These are phyloP conservation scores for Alces alces DNA, from an alignment of 2,113 vertebrate genomes.

Conservation along the genomic window DNA sequence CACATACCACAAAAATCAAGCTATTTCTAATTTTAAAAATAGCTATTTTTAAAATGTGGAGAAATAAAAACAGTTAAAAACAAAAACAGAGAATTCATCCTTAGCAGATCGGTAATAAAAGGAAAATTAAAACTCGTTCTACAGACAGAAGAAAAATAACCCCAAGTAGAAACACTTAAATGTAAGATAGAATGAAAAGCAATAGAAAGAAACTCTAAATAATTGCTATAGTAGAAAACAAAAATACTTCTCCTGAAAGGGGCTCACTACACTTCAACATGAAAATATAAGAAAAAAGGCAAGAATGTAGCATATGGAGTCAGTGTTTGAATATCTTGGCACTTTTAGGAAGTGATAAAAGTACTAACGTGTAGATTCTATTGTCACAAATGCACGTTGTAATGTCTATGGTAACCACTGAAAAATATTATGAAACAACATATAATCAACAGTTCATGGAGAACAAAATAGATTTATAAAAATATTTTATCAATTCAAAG, in stretches of 20 bases:
- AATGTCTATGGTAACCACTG: not conserved
- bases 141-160: not conserved
- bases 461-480: not conserved
- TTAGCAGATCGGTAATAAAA: not conserved
- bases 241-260: not conserved
- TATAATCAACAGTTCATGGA: not conserved
- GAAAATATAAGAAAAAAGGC: not conserved
- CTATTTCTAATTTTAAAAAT: not conserved
- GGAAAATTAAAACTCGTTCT: not conserved
- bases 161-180: not conserved
- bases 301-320: not conserved
- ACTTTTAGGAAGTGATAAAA: not conserved
- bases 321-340: not conserved
- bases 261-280: not conserved
- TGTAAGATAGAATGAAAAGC: not conserved
- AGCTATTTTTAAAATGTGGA: not conserved
- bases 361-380: not conserved
- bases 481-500: not conserved
- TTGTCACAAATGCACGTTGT: not conserved
- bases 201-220: not conserved
- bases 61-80: not conserved
- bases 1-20: not conserved
- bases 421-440: not conserved
- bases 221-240: not conserved
- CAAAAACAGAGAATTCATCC: not conserved